These are phyloP conservation scores for Amblyraja radiata DNA, from an alignment of 2,797 vertebrate genomes.

Conservation along the genomic window DNA sequence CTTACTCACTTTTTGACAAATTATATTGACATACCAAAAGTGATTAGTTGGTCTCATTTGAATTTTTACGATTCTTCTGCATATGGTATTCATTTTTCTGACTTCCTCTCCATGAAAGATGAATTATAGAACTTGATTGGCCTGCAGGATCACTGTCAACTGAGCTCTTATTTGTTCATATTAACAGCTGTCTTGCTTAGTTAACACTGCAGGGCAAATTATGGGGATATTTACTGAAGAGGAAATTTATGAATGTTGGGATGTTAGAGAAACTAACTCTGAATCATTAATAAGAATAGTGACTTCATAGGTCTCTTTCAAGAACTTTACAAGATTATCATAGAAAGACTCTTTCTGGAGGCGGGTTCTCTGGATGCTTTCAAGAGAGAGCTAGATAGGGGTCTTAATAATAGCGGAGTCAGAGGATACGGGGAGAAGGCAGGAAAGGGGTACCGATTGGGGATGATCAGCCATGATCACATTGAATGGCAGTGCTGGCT, in stretches of 20 bases:
- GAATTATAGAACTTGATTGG: not conserved
- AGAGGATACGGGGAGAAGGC: too few species aligned
- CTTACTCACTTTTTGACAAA: slow-evolving; percentile 22
- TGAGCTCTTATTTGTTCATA: not conserved
- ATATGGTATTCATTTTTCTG: slow-evolving; percentile 35
- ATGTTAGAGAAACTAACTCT: not conserved
- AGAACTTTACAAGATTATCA: not conserved
- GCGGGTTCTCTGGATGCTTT: too few species aligned
- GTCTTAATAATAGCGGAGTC: too few species aligned
- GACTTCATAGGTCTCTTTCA: not conserved
- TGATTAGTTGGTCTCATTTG: slow-evolving; percentile 27
- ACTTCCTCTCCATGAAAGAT: slow-evolving; percentile 17
- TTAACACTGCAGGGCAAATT: not conserved
- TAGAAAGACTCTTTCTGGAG: not conserved
- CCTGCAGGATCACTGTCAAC: not conserved
- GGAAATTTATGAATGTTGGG: not conserved
- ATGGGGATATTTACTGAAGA: not conserved
- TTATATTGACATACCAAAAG: slow-evolving; percentile 36
- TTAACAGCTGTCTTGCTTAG: not conserved
- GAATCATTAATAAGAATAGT: too few species aligned
- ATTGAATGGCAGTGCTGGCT: too few species aligned
- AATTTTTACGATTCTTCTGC: slow-evolving; percentile 37
- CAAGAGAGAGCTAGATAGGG: too few species aligned
- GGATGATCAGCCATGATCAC: too few species aligned
- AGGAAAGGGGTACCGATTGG: too few species aligned